Base-by-base conservation (phyloP, 2,888 invertebrate species). In the Molorchus minor region DNA sequence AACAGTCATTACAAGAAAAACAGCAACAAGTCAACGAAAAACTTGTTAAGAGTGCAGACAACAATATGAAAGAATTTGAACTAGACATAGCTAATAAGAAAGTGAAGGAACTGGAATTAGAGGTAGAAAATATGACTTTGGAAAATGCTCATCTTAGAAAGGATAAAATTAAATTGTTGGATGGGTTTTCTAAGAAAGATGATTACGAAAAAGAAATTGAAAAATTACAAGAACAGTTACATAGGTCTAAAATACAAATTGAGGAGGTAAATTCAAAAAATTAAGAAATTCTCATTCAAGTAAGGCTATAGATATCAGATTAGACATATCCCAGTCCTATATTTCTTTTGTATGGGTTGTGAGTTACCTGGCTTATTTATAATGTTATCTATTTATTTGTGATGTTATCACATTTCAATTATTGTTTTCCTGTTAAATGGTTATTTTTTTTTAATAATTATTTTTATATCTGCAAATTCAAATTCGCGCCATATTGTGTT, bases 1-100 rank as follows among this genome's bases (percentile, higher is more conserved):
- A 82, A 35, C 81, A 81, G 0, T 71, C 81, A 7, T 13, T 55
- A 1, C 46, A 43, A 10, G 52, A 45, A 8, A 56, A 30, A 20
- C 36, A 49, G 20, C 36, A 17, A 20, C 17, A 45, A 38, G 33
- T 44, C 36, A 29, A 60, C 10, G 45, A 55, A n/a, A 64, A 62
- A 33, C 38, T 58, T 8, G 4, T 8, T 15, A 33, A 41, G 16
- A 62, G 53, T 15, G 46, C 45, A 35, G 61, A 65, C 3, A 56
- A 68, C 15, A 71, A 73, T 46, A 52, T 73, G 8, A 68, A 67
- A 35, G 60, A 68, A 17, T 71, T 72, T 41, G 70, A 75, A 57
- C 47, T 74, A 33, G 71, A 74, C 12, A 52, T 65, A 1, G 71
- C 70, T 7, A 71, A 72, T 29, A 71, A 72, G 30, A 75, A 71